Percentiles rank a stretch among this genome's conserved stretches.
Conservation (phyloP, 2,797 vertebrate genomes). For the Bradypodion ventrale region DNA sequence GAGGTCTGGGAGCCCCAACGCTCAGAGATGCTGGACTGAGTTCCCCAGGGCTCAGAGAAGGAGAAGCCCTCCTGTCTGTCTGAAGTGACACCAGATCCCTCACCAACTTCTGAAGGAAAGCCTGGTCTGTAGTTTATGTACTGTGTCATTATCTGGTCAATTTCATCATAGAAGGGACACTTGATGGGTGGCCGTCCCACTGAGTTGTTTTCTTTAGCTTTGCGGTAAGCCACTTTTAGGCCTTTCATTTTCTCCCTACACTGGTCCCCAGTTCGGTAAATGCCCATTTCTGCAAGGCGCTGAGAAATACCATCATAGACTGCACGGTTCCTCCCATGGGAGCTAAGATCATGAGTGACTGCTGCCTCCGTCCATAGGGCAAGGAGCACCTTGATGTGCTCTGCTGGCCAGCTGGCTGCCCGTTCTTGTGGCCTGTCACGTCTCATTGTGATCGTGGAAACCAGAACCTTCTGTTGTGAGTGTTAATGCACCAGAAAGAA, state of each 20-base stretch:
- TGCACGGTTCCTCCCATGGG: conserved; percentile 29
- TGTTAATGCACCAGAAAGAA: not conserved
- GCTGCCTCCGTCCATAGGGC: conserved; percentile 40
- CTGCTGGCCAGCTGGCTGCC: conserved; percentile 40
- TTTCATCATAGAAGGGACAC: conserved; percentile 38
- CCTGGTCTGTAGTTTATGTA: conserved; percentile 38
- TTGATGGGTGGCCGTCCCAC: conserved; percentile 39
- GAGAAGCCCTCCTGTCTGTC: conserved; percentile 30
- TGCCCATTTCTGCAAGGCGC: conserved; percentile 40
- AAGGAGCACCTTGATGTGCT: conserved; percentile 38
- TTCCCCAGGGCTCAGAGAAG: conserved; percentile 31
- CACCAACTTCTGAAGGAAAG: conserved; percentile 23
- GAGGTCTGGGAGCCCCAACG: conserved; percentile 27
- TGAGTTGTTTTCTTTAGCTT: conserved; percentile 36
- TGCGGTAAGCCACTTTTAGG: conserved; percentile 37
- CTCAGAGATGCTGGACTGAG: conserved; percentile 28
- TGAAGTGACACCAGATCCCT: not conserved
- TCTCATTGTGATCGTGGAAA: conserved; percentile 24
- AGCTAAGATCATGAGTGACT: conserved; percentile 33
- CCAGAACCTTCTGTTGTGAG: not conserved
- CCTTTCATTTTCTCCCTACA: conserved; percentile 44
- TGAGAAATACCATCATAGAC: conserved; percentile 42
- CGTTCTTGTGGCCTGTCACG: conserved; percentile 37
- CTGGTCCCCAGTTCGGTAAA: conserved; percentile 37
- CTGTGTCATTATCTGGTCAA: conserved; percentile 42